phyloP scores from a whole-genome alignment of 2,797 vertebrate species.

The Pogonophryne albipinna region DNA sequence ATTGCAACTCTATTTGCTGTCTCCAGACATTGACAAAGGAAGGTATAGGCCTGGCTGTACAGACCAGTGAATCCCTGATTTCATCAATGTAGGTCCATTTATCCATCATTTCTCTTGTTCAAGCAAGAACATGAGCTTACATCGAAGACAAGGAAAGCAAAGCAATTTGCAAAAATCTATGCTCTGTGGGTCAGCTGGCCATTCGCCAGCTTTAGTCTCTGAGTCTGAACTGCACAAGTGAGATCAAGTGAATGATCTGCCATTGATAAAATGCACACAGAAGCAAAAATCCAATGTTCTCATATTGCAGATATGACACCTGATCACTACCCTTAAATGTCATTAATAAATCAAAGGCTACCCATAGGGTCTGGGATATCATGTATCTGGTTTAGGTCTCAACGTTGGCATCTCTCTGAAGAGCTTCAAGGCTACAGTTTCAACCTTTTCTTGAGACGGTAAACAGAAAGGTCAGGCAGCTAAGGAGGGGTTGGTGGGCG shows the following conservation, averaged over 20 bases:
- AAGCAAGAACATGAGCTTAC: neutral
- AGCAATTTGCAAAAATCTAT: neutral
- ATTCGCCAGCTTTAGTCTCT: neutral
- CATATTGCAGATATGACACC: neutral
- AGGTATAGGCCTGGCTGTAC: neutral
- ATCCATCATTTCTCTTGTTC: neutral
- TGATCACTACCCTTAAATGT: slow-evolving; percentile 2
- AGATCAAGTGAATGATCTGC: neutral
- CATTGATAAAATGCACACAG: neutral
- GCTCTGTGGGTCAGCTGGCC: neutral
- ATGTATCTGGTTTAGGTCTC: slow-evolving; percentile 9
- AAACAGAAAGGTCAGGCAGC: slow-evolving; percentile 58
- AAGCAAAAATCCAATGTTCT: slow-evolving; percentile 11
- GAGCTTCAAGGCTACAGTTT: slow-evolving; percentile 29
- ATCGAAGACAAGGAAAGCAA: neutral
- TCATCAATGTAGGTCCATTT: neutral
- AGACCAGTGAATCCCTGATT: neutral
- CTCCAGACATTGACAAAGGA: neutral
- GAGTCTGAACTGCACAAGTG: neutral
- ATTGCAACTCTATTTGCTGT: neutral
- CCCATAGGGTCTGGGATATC: neutral
- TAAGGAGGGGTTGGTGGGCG: slow-evolving; percentile 23
- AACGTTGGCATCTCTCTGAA: slow-evolving; percentile 1
- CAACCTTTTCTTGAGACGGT: slow-evolving; percentile 30
- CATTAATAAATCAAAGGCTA: slow-evolving; percentile 9